Evolutionary conservation across 2,797 vertebrate species (phyloP).

Genomic region (Eupleurogrammus muticus): DNA sequence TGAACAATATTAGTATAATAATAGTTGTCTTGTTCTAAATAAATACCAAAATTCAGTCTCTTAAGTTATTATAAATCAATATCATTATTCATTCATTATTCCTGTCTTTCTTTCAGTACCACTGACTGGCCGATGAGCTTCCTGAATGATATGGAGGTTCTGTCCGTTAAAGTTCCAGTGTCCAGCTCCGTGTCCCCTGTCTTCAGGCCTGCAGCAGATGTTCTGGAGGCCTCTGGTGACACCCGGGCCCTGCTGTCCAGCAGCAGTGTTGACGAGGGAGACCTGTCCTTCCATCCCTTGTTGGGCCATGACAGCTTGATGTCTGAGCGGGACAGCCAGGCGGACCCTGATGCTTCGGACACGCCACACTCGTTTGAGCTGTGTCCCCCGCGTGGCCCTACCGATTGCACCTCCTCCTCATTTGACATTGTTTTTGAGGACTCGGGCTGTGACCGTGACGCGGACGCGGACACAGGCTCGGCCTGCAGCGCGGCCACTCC

Average conservation of each 20-base stretch:
- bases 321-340: conserved; percentile 86
- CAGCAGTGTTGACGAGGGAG: conserved; percentile 57
- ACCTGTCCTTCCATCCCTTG: conserved; percentile 66
- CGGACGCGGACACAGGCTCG: conserved; percentile 66
- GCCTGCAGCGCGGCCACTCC: conserved; percentile 49
- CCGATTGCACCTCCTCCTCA: conserved; percentile 96
- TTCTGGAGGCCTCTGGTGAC: conserved; percentile 26
- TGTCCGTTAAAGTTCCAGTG: conserved; percentile 92
- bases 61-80: no score
- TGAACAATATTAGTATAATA: no score
- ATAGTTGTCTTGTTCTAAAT: no score
- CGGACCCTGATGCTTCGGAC: conserved; percentile 82
- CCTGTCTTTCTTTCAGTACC: conserved; percentile 80
- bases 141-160: conserved; percentile 90
- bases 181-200: conserved; percentile 82
- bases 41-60: no score
- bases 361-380: conserved; percentile 86
- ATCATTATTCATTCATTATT: no score
- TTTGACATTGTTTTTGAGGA: conserved; percentile 97
- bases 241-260: conserved; percentile 48
- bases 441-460: conserved; percentile 92
- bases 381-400: conserved; percentile 80
- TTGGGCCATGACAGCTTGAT: conserved; percentile 90
- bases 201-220: conserved; percentile 29
- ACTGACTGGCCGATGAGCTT: conserved; percentile 95